Conservation (phyloP, 2,888 invertebrate species). For the Andrena bicolor region DNA sequence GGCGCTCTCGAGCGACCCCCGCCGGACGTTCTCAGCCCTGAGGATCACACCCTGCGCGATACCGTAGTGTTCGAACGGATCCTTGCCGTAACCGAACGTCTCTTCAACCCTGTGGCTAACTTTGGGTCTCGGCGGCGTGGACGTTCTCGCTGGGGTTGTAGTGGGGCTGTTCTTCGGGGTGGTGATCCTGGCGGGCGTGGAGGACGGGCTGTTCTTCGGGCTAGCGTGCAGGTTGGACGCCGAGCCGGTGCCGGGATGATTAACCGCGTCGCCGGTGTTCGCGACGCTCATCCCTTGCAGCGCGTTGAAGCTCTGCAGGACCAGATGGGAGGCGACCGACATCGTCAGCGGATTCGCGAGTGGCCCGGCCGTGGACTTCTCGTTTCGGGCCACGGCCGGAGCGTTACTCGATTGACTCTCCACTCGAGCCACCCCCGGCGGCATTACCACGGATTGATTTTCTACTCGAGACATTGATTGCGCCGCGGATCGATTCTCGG, state of each 20-base stretch:
- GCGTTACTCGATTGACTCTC: constrained; percentile 57
- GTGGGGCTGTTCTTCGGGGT: constrained; percentile 49
- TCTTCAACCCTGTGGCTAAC: constrained; percentile 40
- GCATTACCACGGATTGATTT: constrained; percentile 49
- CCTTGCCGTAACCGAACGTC: constrained; percentile 75
- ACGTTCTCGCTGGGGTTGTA: constrained; percentile 36
- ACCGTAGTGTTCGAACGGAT: constrained; percentile 80
- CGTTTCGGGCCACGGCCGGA: constrained; percentile 36
- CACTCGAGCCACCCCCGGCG: constrained; percentile 40
- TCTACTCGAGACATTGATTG: constrained; percentile 66
- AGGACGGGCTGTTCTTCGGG: constrained; percentile 39
- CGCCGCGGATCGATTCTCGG: constrained; percentile 42
- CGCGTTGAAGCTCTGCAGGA: constrained; percentile 80
- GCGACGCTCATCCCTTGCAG: constrained; percentile 73
- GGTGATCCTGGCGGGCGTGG: constrained; percentile 24
- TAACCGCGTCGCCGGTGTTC: not conserved
- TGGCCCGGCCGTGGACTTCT: constrained; percentile 47
- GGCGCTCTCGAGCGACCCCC: constrained; percentile 77
- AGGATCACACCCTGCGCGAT: constrained; percentile 74
- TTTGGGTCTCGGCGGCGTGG: constrained; percentile 43
- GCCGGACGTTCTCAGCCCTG: constrained; percentile 65
- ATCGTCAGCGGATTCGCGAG: constrained; percentile 72
- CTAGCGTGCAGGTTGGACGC: not conserved
- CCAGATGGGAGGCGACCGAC: constrained; percentile 78
- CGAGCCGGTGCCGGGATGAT: not conserved